phyloP scores from a whole-genome alignment of 1,140 invertebrate genomes.

The Drosophila serrata region DNA sequence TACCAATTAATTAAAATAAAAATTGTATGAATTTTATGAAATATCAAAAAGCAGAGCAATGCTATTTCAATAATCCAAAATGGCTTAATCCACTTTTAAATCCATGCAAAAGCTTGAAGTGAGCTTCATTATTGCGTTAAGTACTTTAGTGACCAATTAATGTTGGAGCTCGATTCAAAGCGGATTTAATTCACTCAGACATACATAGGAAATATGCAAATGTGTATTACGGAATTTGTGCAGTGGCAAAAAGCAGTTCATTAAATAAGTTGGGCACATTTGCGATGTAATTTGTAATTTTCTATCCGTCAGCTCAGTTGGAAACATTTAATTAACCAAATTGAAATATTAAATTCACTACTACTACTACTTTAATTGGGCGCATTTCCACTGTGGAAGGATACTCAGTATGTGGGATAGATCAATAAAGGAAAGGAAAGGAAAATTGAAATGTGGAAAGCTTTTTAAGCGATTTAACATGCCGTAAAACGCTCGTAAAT shows the following conservation, averaged over 20 bases:
- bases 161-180: conserved; percentile 3
- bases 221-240: conserved; percentile 31
- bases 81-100: not conserved
- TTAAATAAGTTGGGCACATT: conserved; percentile 16
- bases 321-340: conserved; percentile 40
- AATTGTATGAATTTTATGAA: not conserved
- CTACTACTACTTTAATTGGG: conserved; percentile 13
- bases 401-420: conserved; percentile 32
- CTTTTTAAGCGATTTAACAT: conserved; percentile 68
- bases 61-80: conserved; percentile 24
- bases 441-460: conserved; percentile 46
- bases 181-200: conserved; percentile 28
- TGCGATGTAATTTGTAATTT: conserved; percentile 22
- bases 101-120: conserved; percentile 4
- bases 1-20: conserved; percentile 11
- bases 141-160: conserved; percentile 45
- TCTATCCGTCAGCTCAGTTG: conserved; percentile 25
- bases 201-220: conserved; percentile 21
- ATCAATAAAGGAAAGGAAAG: conserved; percentile 42
- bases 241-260: conserved; percentile 29
- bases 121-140: conserved; percentile 28
- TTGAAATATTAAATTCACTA: conserved; percentile 15
- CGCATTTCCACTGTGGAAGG: no score
- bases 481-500: conserved; percentile 68
- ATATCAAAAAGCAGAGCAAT: not conserved